Evolutionary conservation across 2,113 vertebrate genomes (phyloP), one percentile per base, ranked within the genome.

Genomic region (Hepsetus odoe): DNA sequence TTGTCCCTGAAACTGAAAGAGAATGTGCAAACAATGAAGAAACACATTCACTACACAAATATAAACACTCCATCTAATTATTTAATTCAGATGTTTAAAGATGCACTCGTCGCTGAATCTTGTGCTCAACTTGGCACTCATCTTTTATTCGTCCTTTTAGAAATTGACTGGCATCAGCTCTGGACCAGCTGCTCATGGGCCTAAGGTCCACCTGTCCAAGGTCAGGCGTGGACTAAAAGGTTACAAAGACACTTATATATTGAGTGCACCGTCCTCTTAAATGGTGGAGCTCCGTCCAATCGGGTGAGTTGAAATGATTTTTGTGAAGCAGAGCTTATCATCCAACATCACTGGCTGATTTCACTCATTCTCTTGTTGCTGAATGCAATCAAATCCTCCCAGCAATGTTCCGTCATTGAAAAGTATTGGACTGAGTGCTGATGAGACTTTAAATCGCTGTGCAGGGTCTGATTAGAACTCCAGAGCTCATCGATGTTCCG

Each of bases 1-100:
- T 72, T 85, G 86, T 65, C 92, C 91, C 86, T 92, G 91, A 77
- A 92, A 92, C 91, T 92, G 24, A 20, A 5, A 72, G 0, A n/a
- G 14, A 55, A 65, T 12, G 22, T 22, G 18, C 20, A n/a, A 20
- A 40, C 12, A 40, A 5, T 35, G 20, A 20, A 38, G 20, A 64
- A 20, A 22, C 35, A 38, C 4, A 38, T 38, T 5, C 35, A 38
- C 9, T 4, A 38, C 35, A n/a, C n/a, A n/a, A n/a, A n/a, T n/a
- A n/a, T n/a, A 46, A 2, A 46, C 44, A 46, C 5, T 46, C 9
- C 40, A 11, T 12, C 11, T 42, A 49, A 1, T 49, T 38, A 38
- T 4, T 38, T 3, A 20, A 49, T 20, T 49, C 14, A 20, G 18
- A 2, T 20, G 16, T 2, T 44, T 51, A 20, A n/a, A n/a, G 18